Base-by-base conservation (phyloP, 2,113 vertebrate species). In the Oncorhynchus nerka region DNA sequence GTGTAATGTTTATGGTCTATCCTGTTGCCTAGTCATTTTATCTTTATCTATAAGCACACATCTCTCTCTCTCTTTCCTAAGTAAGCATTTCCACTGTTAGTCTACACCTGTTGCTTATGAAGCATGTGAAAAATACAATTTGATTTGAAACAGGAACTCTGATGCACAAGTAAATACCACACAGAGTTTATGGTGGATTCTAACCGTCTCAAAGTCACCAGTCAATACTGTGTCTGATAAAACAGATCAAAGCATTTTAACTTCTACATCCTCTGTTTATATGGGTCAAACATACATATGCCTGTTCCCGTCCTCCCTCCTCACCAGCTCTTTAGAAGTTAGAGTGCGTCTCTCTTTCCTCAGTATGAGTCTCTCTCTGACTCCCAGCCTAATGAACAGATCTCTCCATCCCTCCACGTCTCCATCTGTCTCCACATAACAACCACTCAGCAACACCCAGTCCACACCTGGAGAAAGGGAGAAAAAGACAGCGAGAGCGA, bases 341-440 rank as follows among this genome's bases (percentile, higher is more conserved):
- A 94, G 81, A 0, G 86, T 90, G 61, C 39, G 80, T 65, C 79
- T 88, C 81, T 93, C 85, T 85, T 93, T 95, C 77, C 85, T 89
- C 71, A 95, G 90, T 83, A 94, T 91, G 68, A 94, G 89, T 5
- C 91, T 86, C 20, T 94, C 93, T 67, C 85, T 82, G 75, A 94
- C 93, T 16, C 94, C 94, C 45, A 95, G 88, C 3, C 71, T 75
- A 70, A 48, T 82, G 81, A 95, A 89, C 62, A 94, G 85, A 55
- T 90, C 89, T 22, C 89, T 91, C 94, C 94, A 94, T 49, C 92
- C 93, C 12, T 70, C 80, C 2, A 88, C 61, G 57, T 95, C 93
- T 0, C 55, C 15, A 22, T 94, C 90, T 4, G 87, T 88, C 80
- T 81, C 22, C 75, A 93, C 84, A 19, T 95, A 95, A 70, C 91